These are phyloP conservation scores for Excalfactoria chinensis DNA, from an alignment of 2,113 vertebrate genomes.

Conservation along the genomic window DNA sequence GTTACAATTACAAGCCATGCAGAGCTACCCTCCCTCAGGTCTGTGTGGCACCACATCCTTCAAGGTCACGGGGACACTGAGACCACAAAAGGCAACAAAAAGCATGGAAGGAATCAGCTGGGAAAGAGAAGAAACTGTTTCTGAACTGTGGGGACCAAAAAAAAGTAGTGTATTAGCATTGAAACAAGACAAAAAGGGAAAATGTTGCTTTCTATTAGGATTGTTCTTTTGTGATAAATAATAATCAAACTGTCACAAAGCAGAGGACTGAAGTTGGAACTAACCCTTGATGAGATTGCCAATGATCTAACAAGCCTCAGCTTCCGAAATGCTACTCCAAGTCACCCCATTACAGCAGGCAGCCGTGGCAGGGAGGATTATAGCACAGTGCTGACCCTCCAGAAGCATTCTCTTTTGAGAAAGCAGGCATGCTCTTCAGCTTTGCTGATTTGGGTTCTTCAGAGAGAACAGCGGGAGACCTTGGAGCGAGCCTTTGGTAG, in stretches of 20 bases:
- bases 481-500: not conserved
- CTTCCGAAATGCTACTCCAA: not conserved
- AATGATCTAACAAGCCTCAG: not conserved
- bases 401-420: not conserved
- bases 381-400: not conserved
- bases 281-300: not conserved
- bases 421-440: not conserved
- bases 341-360: not conserved
- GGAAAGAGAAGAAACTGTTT: not conserved
- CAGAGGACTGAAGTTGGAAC: not conserved
- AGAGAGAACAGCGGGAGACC: not conserved
- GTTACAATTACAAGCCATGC: not conserved
- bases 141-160: not conserved
- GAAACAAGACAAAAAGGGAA: not conserved
- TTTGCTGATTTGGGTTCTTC: not conserved
- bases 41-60: not conserved
- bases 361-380: fast-evolving
- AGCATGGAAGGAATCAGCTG: not conserved
- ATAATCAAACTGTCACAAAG: not conserved
- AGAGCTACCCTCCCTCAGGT: not conserved
- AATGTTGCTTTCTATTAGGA: not conserved
- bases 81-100: not conserved
- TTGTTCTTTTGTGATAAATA: not conserved
- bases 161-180: not conserved
- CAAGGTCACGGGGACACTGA: not conserved